Conservation (phyloP, 2,113 vertebrate species). For the Pedionomus torquatus region DNA sequence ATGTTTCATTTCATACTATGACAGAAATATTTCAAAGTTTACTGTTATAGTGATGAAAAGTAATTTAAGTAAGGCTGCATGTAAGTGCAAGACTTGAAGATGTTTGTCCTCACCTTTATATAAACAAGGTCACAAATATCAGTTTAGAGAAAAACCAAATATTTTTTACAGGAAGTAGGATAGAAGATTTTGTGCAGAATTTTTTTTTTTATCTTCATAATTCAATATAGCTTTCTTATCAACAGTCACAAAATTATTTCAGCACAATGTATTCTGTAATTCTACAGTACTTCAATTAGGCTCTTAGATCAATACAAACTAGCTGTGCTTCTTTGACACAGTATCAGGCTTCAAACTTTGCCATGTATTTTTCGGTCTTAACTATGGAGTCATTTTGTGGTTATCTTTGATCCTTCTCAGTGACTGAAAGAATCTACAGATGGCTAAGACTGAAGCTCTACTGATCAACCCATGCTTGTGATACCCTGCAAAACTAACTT, state of each 20-base stretch:
- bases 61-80: background rate
- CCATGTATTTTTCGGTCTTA: background rate
- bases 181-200: background rate
- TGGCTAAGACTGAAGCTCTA: background rate
- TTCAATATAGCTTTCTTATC: background rate
- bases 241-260: background rate
- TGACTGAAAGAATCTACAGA: background rate
- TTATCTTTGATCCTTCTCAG: background rate
- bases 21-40: background rate
- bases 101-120: background rate
- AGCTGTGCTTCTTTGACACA: background rate
- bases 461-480: background rate
- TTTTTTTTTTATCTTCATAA: background rate
- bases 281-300: background rate
- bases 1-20: too few relatives aligned
- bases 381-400: background rate
- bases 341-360: background rate
- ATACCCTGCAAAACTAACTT: slow-evolving; percentile 30
- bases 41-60: background rate
- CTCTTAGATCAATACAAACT: background rate
- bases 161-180: background rate
- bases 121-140: background rate
- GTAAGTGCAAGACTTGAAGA: background rate
- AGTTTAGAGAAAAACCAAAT: background rate
- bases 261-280: background rate